A percentile compares a stretch with the other conserved stretches of the same genome.
Conservation (phyloP, 2,797 vertebrate species). For the Phrynocephalus vlangalii region DNA sequence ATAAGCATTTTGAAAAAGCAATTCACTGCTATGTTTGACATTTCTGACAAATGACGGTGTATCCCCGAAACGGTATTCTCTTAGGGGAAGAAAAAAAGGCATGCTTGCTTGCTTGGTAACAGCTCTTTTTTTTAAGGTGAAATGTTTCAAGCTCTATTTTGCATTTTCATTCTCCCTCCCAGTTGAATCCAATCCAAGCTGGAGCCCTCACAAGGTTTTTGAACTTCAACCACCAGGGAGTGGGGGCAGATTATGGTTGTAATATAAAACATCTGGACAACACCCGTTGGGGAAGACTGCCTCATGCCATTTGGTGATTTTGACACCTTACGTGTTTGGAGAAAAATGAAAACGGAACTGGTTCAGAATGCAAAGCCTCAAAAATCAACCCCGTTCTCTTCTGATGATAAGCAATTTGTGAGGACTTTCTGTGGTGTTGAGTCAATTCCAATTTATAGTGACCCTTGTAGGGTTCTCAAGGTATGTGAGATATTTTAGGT, state of each 20-base stretch:
- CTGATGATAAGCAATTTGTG: too few relatives aligned
- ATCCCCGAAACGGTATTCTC: not conserved
- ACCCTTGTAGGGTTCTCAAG: too few relatives aligned
- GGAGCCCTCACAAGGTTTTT: not conserved
- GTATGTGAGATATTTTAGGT: too few relatives aligned
- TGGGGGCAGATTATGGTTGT: not conserved
- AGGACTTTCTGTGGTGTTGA: too few relatives aligned
- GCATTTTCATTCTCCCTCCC: not conserved
- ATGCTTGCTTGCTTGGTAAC: constrained; percentile 9
- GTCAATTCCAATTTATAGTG: too few relatives aligned
- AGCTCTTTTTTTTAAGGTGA: not conserved
- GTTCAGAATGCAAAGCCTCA: not conserved
- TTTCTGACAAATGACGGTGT: constrained; percentile 14
- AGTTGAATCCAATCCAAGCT: not conserved
- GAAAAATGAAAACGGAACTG: not conserved
- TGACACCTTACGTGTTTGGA: not conserved
- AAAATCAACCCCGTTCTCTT: too few relatives aligned
- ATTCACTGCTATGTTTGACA: constrained; percentile 3
- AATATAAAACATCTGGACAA: not conserved
- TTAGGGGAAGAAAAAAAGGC: not conserved
- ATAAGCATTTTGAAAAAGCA: constrained; percentile 32
- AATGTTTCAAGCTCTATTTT: not conserved
- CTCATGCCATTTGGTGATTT: not conserved
- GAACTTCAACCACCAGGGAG: not conserved
- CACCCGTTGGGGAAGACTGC: not conserved